Conservation (phyloP, 2,888 invertebrate genomes). For the Desoria tigrina region DNA sequence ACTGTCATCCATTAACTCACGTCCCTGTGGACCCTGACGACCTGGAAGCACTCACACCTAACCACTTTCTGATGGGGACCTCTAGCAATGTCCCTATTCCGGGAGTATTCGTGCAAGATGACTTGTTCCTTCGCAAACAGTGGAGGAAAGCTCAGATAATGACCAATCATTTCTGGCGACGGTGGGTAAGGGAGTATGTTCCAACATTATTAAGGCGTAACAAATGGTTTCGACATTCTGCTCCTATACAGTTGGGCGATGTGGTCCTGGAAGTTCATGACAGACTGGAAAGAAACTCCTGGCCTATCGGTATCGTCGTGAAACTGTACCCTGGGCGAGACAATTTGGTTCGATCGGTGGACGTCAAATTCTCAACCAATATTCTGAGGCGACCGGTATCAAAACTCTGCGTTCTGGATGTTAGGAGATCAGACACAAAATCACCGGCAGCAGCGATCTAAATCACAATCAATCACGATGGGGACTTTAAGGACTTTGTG, state of each 20-base stretch:
- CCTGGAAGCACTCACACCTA: constrained; percentile 52
- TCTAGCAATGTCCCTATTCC: constrained; percentile 38
- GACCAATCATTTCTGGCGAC: constrained; percentile 50
- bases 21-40: constrained; percentile 50
- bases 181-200: constrained; percentile 51
- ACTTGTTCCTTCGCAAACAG: constrained; percentile 40
- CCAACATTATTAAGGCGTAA: constrained; percentile 34
- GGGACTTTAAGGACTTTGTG: too few relatives aligned
- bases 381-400: constrained; percentile 21
- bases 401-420: constrained; percentile 19
- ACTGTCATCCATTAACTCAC: too few relatives aligned
- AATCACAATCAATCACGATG: too few relatives aligned
- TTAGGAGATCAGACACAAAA: too few relatives aligned
- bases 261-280: constrained; percentile 17
- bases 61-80: constrained; percentile 54
- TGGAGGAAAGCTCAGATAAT: constrained; percentile 54
- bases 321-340: constrained; percentile 15
- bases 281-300: constrained; percentile 14
- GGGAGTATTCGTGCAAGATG: constrained; percentile 49
- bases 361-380: constrained; percentile 9
- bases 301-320: constrained; percentile 17
- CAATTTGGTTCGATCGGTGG: constrained; percentile 18
- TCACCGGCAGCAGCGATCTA: too few relatives aligned
- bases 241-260: constrained; percentile 14
- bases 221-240: constrained; percentile 31